These are phyloP conservation scores for Crypturellus tataupa DNA, from an alignment of 2,797 vertebrate species.

Conservation along the genomic window DNA sequence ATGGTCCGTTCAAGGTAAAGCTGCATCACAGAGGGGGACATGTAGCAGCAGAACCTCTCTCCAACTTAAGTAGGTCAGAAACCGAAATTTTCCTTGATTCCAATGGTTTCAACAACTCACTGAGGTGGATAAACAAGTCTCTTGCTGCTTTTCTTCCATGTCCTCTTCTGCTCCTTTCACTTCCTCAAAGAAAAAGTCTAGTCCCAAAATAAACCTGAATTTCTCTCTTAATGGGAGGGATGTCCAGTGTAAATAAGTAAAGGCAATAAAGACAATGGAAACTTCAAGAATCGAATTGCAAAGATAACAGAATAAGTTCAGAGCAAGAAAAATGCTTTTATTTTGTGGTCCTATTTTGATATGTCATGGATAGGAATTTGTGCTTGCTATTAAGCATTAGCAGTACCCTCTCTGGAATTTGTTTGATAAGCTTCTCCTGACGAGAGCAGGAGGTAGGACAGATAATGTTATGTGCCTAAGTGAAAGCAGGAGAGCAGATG, in stretches of 20 bases:
- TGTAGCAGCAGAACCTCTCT: not conserved
- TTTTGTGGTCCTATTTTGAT: not conserved
- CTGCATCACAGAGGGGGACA: not conserved
- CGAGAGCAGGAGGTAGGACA: not conserved
- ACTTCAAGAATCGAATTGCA: not conserved
- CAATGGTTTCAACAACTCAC: not conserved
- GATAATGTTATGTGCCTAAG: not conserved
- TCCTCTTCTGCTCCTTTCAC: not conserved
- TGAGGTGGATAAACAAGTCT: not conserved
- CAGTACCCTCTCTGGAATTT: not conserved
- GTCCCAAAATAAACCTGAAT: not conserved
- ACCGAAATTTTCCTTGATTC: not conserved
- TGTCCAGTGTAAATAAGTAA: no score
- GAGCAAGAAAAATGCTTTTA: not conserved
- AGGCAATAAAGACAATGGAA: not conserved
- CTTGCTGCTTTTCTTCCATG: not conserved
- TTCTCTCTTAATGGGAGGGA: not conserved
- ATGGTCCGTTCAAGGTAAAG: not conserved
- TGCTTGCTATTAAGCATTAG: not conserved
- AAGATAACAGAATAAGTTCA: not conserved
- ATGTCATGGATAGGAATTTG: not conserved
- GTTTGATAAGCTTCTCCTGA: not conserved
- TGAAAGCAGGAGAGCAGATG: not conserved
- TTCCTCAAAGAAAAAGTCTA: not conserved
- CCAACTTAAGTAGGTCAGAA: not conserved